Evolutionary conservation across 2,113 vertebrate genomes (phyloP).

Genomic region (Ptilorrhoa leucosticta): DNA sequence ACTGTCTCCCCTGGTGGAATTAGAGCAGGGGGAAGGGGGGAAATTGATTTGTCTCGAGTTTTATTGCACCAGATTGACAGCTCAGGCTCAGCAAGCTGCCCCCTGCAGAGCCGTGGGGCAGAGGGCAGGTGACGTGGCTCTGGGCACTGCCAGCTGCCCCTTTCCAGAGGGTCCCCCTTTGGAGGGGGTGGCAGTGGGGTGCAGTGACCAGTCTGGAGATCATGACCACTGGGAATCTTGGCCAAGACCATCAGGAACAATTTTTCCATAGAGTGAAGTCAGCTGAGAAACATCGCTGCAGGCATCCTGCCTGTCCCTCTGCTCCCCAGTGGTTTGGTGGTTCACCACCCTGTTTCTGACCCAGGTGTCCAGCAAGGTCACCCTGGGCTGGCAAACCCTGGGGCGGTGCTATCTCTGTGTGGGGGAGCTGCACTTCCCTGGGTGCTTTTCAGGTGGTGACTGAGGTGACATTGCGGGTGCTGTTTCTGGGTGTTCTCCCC

Average conservation of each 20-base stretch:
- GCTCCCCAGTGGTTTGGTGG: not conserved
- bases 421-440: not conserved
- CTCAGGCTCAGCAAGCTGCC: rapidly evolving
- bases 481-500: not conserved
- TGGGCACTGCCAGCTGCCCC: not conserved
- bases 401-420: not conserved
- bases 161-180: not conserved
- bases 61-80: not conserved
- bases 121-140: not conserved
- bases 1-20: not conserved
- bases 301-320: not conserved
- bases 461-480: not conserved
- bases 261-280: not conserved
- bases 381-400: not conserved
- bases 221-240: not conserved
- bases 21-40: not conserved
- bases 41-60: constrained; percentile 14
- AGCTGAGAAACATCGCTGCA: not conserved
- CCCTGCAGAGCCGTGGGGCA: rapidly evolving
- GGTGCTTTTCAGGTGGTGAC: not conserved
- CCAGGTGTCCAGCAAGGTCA: not conserved
- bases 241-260: not conserved
- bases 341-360: not conserved
- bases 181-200: not conserved
- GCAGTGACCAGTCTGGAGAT: not conserved